Base-by-base conservation (phyloP, 1,140 invertebrate species). In the Monochamus saltuarius region DNA sequence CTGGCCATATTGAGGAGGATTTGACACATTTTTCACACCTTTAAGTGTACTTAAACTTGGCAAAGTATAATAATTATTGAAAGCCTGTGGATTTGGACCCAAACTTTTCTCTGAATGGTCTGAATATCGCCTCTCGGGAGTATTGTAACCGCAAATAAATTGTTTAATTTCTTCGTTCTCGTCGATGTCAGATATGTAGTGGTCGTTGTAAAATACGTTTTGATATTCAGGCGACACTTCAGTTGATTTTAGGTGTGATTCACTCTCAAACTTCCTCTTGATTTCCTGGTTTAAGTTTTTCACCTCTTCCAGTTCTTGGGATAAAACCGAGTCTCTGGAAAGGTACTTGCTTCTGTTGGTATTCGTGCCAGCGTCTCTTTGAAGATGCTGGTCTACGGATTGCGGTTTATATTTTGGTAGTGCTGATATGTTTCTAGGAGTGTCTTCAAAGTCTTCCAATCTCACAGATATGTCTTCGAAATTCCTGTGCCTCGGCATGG, bases 181-280 rank as follows among this genome's bases (percentile, higher is more conserved):
- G 49, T 75, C 74, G 47, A 75, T 75, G 55, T 75, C 74, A 16
- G 71, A 73, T 45, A 75, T 75, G 63, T 74, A 75, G 53, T 75
- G 73, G 39, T 75, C 73, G 42, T 74, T 75, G 46, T 65, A 70
- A 43, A 65, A 73, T 2, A 74, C 64, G 17, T 53, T 69, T 57
- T 68, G 67, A 40, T 69, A 70, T 10, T 71, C 64, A 11, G 69
- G 70, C 2, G 65, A 67, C 11, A 59, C 51, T 37, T 64, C 59
- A 14, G n/a, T 42, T 10, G 17, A 39, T 40, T 29, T 53, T 22
- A 6, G 6, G 22, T 29, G 22, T 6, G 22, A 49, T 8, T 62
- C 65, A 7, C 63, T 59, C 10, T 40, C 14, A 56, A 73, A 73
- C 53, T 69, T 72, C n/a, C 47, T 59, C 14, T 62, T 60, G 8